phyloP scores from a whole-genome alignment of 1,140 invertebrate species.

The Kradibia gibbosae region DNA sequence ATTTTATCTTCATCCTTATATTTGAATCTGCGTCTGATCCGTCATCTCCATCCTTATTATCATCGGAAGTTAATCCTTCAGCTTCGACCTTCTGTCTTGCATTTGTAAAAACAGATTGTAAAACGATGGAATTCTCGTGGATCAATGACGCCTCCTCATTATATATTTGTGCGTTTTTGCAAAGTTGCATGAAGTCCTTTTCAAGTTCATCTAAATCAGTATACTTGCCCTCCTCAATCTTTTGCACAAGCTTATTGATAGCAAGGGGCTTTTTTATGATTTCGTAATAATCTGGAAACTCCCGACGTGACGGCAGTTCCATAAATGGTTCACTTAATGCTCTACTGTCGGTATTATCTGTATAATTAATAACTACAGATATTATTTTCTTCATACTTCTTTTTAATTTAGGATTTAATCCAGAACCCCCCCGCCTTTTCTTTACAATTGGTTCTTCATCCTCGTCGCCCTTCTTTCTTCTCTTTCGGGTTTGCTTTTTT shows the following conservation, averaged over 20 bases:
- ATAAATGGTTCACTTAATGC: conserved; percentile 95
- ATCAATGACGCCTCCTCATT: conserved; percentile 98
- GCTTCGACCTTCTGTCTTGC: conserved; percentile 82
- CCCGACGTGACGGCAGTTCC: conserved; percentile 92
- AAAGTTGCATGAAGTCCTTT: conserved; percentile 93
- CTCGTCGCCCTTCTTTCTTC: conserved; percentile 77
- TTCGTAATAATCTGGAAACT: conserved; percentile 97
- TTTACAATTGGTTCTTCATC: conserved; percentile 73
- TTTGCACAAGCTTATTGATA: conserved; percentile 91
- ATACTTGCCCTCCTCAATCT: conserved; percentile 92
- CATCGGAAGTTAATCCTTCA: conserved; percentile 75
- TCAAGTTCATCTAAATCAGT: conserved; percentile 90
- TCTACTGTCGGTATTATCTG: conserved; percentile 86
- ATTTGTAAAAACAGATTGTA: conserved; percentile 89
- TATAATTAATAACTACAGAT: conserved; percentile 87
- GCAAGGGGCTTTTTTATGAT: conserved; percentile 97
- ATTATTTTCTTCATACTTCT: conserved; percentile 88
- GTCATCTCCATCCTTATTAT: conserved; percentile 70
- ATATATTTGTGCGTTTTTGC: conserved; percentile 96
- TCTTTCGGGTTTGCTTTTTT: conserved; percentile 74
- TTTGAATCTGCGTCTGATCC: conserved; percentile 76
- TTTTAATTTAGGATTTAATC: conserved; percentile 78
- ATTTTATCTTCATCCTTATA: conserved; percentile 79
- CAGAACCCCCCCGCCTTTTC: conserved; percentile 71
- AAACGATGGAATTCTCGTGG: conserved; percentile 95